phyloP scores from a whole-genome alignment of 1,140 invertebrate genomes.

The Orchestia grillus region DNA sequence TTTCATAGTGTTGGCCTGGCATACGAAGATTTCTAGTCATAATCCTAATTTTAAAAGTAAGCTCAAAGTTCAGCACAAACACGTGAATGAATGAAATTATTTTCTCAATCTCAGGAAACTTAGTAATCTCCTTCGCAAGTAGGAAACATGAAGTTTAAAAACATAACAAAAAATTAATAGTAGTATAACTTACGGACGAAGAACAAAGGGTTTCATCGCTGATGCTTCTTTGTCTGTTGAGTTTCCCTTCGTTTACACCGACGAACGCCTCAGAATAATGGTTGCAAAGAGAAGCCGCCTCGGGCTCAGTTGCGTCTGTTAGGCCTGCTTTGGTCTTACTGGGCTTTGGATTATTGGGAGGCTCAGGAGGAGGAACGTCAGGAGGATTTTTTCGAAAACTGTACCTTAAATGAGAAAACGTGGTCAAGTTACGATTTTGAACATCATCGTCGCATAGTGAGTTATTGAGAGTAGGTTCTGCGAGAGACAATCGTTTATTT shows the following conservation, averaged over 20 bases:
- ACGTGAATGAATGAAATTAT: background rate
- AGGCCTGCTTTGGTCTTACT: background rate
- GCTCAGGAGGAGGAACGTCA: background rate
- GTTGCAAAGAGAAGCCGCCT: background rate
- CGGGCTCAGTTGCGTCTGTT: background rate
- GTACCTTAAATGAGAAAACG: conserved; percentile 8
- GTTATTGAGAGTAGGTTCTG: background rate
- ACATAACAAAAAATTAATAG: background rate
- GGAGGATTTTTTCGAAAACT: conserved; percentile 10
- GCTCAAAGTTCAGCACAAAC: background rate
- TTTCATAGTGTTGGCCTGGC: background rate
- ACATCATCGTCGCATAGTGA: background rate
- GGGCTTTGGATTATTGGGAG: background rate
- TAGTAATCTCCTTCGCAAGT: background rate
- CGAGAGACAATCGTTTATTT: background rate
- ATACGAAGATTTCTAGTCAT: background rate
- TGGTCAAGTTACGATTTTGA: background rate
- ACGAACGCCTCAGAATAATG: background rate
- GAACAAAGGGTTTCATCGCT: conserved; percentile 18
- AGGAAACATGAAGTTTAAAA: background rate
- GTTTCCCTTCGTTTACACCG: background rate
- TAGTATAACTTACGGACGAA: background rate
- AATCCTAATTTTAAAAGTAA: background rate
- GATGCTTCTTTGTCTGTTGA: background rate
- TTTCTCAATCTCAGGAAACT: background rate